Conservation (phyloP, 1,140 invertebrate species). For the Tetramorium simillimum region DNA sequence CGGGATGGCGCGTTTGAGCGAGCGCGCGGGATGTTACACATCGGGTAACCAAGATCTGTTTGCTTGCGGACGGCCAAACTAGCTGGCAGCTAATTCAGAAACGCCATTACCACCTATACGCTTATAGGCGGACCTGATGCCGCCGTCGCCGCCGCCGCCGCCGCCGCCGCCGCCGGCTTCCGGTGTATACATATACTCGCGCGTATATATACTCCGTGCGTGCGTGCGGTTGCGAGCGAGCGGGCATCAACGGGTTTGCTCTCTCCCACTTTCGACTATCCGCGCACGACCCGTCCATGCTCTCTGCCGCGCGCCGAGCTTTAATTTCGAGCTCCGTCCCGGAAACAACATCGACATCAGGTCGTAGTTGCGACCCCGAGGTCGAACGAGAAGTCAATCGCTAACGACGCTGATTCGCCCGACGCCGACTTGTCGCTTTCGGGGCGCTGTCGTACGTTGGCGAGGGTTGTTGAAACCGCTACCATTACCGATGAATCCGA, state of each 20-base stretch:
- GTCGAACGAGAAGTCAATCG: slow-evolving; percentile 41
- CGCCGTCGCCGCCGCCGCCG: slow-evolving; percentile 30
- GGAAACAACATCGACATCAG: slow-evolving; percentile 60
- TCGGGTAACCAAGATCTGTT: slow-evolving; percentile 85
- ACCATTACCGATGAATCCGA: slow-evolving; percentile 2
- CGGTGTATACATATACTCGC: slow-evolving; percentile 17
- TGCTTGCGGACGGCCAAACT: slow-evolving; percentile 85
- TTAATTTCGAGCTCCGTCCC: slow-evolving; percentile 59
- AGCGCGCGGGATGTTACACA: slow-evolving; percentile 84
- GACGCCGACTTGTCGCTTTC: slow-evolving; percentile 36
- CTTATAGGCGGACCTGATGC: slow-evolving; percentile 76
- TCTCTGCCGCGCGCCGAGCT: slow-evolving; percentile 30
- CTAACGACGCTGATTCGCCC: slow-evolving; percentile 43
- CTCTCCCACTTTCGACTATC: slow-evolving; percentile 11
- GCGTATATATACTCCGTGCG: neutral
- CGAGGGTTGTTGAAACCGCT: slow-evolving; percentile 9
- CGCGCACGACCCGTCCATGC: neutral
- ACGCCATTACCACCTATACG: slow-evolving; percentile 84
- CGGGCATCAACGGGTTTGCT: neutral
- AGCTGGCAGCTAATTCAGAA: slow-evolving; percentile 84
- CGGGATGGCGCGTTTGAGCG: slow-evolving; percentile 74
- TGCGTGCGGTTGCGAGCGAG: neutral
- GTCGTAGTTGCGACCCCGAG: slow-evolving; percentile 37
- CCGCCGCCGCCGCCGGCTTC: slow-evolving; percentile 30
- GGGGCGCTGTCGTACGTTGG: slow-evolving; percentile 6